Evolutionary conservation across 2,113 vertebrate species (phyloP).

Genomic region (Phainopepla nitens): DNA sequence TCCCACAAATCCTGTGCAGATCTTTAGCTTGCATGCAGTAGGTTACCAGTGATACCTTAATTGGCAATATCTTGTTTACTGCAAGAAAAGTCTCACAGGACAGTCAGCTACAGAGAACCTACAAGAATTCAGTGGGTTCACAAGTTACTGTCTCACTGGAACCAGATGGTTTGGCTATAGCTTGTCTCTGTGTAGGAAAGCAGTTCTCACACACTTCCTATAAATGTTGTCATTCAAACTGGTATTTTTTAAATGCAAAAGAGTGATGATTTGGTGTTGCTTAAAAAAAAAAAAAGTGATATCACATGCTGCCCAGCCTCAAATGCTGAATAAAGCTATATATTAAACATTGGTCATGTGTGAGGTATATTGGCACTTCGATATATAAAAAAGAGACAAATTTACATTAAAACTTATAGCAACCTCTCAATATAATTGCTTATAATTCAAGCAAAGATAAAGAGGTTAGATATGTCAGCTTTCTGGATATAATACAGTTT

Average conservation of each 20-base stretch:
- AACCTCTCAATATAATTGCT: not conserved
- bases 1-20: not conserved
- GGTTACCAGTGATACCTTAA: not conserved
- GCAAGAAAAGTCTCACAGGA: not conserved
- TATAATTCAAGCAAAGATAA: not conserved
- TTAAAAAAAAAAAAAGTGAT: not conserved
- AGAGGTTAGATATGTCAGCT: not conserved
- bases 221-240: slow-evolving; percentile 50
- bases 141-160: slow-evolving; percentile 27
- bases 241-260: not conserved
- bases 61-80: not conserved
- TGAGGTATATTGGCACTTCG: not conserved
- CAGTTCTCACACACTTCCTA: slow-evolving; percentile 46
- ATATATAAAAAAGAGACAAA: not conserved
- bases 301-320: not conserved
- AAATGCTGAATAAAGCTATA: not conserved
- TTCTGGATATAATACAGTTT: not conserved
- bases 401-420: not conserved
- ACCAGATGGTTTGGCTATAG: slow-evolving; percentile 53
- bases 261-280: not conserved
- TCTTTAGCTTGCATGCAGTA: not conserved
- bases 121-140: slow-evolving; percentile 6
- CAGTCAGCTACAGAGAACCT: not conserved
- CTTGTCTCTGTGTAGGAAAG: slow-evolving; percentile 51
- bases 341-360: not conserved